Conservation (phyloP, 2,888 invertebrate genomes). For the Caenorhabditis wallacei region DNA sequence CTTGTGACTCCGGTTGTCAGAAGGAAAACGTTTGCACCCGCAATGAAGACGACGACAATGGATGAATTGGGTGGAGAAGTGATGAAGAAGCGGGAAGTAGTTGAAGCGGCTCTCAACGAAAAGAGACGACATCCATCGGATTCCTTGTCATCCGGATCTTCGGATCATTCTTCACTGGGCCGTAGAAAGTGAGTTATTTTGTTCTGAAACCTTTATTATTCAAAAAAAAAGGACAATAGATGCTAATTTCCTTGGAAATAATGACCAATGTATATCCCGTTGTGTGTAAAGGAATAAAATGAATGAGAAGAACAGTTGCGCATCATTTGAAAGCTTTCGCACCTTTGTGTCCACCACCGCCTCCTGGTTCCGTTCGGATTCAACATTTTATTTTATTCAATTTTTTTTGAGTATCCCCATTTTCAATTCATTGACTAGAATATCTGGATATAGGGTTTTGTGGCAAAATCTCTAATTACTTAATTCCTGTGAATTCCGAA, state of each 20-base stretch:
- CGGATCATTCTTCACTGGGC: constrained; percentile 44
- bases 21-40: constrained; percentile 71
- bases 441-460: no score
- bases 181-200: constrained; percentile 47
- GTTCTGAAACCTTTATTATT: not conserved
- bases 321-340: constrained; percentile 14
- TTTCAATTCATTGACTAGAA: no score
- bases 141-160: constrained; percentile 46
- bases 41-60: constrained; percentile 36
- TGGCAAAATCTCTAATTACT: no score
- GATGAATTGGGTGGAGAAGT: constrained; percentile 50
- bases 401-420: not conserved
- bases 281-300: constrained; percentile 34
- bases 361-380: not conserved
- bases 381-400: not conserved
- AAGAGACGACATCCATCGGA: constrained; percentile 52
- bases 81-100: constrained; percentile 47
- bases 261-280: constrained; percentile 22
- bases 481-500: not conserved
- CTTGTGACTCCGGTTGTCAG: constrained; percentile 79
- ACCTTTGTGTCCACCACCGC: constrained; percentile 25
- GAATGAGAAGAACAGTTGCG: constrained; percentile 38
- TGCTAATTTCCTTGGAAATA: constrained; percentile 39
- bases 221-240: not conserved
- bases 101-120: constrained; percentile 58